A percentile compares a stretch with the other conserved stretches of the same genome.
Evolutionary conservation across 2,888 invertebrate genomes (phyloP).

Genomic region (Chrysopilus asiliformis): DNA sequence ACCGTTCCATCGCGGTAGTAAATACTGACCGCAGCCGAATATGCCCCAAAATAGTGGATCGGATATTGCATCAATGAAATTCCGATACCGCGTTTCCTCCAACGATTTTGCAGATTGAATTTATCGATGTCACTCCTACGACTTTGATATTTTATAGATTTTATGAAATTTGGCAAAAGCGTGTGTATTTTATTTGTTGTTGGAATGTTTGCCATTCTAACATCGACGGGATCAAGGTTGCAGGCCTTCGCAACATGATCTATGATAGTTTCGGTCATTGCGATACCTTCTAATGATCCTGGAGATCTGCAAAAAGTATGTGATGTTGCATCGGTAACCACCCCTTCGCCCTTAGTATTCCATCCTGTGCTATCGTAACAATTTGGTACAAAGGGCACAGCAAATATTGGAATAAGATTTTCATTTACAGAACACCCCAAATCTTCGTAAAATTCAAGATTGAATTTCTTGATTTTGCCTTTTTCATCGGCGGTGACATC

Average conservation of each 20-base stretch:
- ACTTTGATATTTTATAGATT: slow-evolving; percentile 38
- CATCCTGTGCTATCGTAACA: slow-evolving; percentile 51
- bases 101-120: slow-evolving; percentile 52
- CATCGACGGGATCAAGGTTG: slow-evolving; percentile 41
- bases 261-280: slow-evolving; percentile 45
- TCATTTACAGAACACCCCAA: slow-evolving; percentile 41
- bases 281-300: slow-evolving; percentile 41
- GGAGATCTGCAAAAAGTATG: slow-evolving; percentile 52
- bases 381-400: slow-evolving; percentile 33
- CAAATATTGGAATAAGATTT: slow-evolving; percentile 26
- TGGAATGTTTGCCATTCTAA: slow-evolving; percentile 39
- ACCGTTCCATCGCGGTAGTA: slow-evolving; percentile 54
- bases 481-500: slow-evolving; percentile 44
- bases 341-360: slow-evolving; percentile 52
- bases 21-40: slow-evolving; percentile 44
- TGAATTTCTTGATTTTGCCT: slow-evolving; percentile 42
- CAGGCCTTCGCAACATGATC: slow-evolving; percentile 42
- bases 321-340: slow-evolving; percentile 46
- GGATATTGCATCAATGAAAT: slow-evolving; percentile 51
- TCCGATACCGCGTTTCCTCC: slow-evolving; percentile 58
- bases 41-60: slow-evolving; percentile 35
- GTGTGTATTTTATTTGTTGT: slow-evolving; percentile 21
- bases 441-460: slow-evolving; percentile 23
- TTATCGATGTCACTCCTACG: slow-evolving; percentile 39
- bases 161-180: slow-evolving; percentile 37